Evolutionary conservation across 2,888 invertebrate species (phyloP).

Genomic region (Baronia brevicornis): DNA sequence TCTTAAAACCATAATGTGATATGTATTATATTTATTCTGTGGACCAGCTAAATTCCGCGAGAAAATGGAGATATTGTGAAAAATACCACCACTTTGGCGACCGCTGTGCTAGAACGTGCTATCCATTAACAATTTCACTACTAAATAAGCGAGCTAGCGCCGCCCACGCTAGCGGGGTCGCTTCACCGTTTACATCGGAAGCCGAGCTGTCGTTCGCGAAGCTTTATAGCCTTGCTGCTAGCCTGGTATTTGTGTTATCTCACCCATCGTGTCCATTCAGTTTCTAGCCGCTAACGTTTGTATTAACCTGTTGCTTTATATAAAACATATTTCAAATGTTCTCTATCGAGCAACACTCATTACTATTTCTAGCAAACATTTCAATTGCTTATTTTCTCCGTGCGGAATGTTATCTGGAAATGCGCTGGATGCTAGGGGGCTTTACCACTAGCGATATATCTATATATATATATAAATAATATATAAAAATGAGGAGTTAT

Average conservation of each 20-base stretch:
- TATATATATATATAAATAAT: too few species aligned
- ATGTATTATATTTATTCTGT: too few species aligned
- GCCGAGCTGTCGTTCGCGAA: slow-evolving; percentile 11
- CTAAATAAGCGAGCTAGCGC: slow-evolving; percentile 7
- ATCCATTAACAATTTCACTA: slow-evolving; percentile 4
- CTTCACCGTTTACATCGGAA: slow-evolving; percentile 8
- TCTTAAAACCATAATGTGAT: too few species aligned
- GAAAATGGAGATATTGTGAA: too few species aligned
- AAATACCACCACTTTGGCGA: too few species aligned
- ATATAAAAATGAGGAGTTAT: too few species aligned
- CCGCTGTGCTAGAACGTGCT: too few species aligned
- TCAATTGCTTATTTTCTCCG: too few species aligned
- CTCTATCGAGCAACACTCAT: not conserved
- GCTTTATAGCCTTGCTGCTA: slow-evolving; percentile 6
- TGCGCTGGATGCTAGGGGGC: too few species aligned
- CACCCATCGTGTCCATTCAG: slow-evolving; percentile 10
- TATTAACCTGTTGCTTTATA: slow-evolving; percentile 4
- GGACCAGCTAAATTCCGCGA: too few species aligned
- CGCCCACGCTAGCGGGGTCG: slow-evolving; percentile 6
- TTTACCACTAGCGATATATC: too few species aligned
- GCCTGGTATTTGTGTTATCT: slow-evolving; percentile 7
- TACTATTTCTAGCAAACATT: not conserved
- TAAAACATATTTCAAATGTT: slow-evolving; percentile 8
- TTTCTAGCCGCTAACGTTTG: slow-evolving; percentile 8
- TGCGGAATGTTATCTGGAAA: too few species aligned